Conservation (phyloP, 2,113 vertebrate genomes). For the Gymnocephalus cernua region DNA sequence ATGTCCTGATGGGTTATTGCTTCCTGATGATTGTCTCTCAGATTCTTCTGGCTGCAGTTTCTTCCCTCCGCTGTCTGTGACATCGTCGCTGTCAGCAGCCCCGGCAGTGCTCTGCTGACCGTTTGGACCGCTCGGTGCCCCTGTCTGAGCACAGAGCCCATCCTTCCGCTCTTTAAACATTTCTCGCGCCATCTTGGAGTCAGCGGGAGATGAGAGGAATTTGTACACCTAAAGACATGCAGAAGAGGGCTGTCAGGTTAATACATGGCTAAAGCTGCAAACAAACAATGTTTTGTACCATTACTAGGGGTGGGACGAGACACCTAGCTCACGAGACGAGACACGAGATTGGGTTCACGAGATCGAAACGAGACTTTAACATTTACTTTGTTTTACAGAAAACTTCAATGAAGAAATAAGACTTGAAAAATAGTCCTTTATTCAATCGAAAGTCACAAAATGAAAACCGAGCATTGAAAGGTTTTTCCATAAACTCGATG, state of each 20-base stretch:
- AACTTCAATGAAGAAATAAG: no score
- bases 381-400: no score
- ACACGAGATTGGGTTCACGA: no score
- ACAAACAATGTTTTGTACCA: no score
- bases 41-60: neutral
- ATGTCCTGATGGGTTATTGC: neutral
- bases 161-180: neutral
- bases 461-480: no score
- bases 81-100: rapidly evolving
- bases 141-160: neutral
- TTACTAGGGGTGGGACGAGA: no score
- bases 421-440: no score
- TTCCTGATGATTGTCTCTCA: constrained; percentile 22
- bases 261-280: no score
- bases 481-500: no score
- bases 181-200: constrained; percentile 9
- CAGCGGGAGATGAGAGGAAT: constrained; percentile 42
- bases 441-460: no score
- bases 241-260: neutral
- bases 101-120: neutral
- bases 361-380: no score
- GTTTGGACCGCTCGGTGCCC: rapidly evolving
- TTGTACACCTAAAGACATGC: constrained; percentile 42
- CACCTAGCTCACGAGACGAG: no score
- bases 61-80: rapidly evolving